Base-by-base conservation (phyloP, 2,113 vertebrate species). In the Notothenia coriiceps region DNA sequence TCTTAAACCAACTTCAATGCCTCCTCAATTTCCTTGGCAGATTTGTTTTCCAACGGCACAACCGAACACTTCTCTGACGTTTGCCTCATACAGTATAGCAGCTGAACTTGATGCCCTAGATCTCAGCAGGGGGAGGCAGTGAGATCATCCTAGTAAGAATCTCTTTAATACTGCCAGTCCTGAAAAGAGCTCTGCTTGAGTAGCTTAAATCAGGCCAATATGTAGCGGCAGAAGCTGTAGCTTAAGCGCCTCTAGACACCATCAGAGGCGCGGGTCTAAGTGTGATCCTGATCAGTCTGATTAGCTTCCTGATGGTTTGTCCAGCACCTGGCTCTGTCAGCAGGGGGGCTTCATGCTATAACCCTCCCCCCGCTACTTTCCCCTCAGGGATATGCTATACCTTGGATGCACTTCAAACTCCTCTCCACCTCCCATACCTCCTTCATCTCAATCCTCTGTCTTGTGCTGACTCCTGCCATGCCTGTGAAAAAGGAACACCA, bases 231-330 rank as follows among this genome's bases (percentile, higher is more conserved):
- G 82, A 87, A 57, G 89, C 88, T 70, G 68, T 65, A 83, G 91
- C 80, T 68, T 63, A 55, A 57, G 79, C 72, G 22, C 80, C 76
- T 60, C 80, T 74, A n/a, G n/a, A 51, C 33, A 1, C 54, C 67
- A 20, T 83, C 77, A 86, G 70, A 86, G 85, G 70, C 78, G 4
- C 47, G 11, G 57, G 71, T 85, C 68, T 33, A 85, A 63, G 44
- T 80, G 64, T 84, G 89, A 88, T 88, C 75, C 86, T 86, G 87
- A 91, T 91, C 86, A 88, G 85, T 88, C 91, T 93, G 91, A 94
- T 93, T 91, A 93, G 83, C 85, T 75, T 40, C 77, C 89, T 90
- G 91, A 92, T 88, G 87, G 89, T 93, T 93, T 86, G 89, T 83
- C 88, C 84, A 71, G 74, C 11, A 57, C 68, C 81, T 67, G 87